Conservation (phyloP, 2,113 vertebrate genomes). For the Gnathonemus longibarbis region DNA sequence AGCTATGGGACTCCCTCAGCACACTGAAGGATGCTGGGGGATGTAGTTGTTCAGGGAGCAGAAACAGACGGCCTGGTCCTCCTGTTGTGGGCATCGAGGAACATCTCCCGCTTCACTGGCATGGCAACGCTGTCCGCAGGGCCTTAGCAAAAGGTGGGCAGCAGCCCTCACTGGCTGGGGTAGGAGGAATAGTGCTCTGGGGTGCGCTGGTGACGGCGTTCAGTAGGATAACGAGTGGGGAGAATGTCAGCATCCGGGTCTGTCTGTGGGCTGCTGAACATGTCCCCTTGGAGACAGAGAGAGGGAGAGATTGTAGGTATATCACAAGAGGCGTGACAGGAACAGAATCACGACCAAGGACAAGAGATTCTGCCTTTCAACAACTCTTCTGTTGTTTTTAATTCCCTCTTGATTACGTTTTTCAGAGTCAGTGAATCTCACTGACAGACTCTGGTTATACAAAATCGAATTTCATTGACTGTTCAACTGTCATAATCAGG, state of each 20-base stretch:
- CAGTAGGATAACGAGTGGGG: conserved; percentile 39
- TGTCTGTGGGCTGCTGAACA: conserved; percentile 28
- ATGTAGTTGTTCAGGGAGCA: not conserved
- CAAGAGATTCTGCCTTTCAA: not conserved
- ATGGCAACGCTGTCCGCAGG: no score
- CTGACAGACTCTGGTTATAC: not conserved
- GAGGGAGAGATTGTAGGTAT: not conserved
- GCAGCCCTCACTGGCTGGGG: conserved; percentile 36
- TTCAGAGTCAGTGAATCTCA: not conserved
- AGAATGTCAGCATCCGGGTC: conserved; percentile 50
- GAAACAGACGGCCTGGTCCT: not conserved
- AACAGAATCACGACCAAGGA: not conserved
- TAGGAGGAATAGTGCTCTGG: conserved; percentile 36
- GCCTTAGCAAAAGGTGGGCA: not conserved
- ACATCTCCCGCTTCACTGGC: not conserved
- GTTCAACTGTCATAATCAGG: not conserved
- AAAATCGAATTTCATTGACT: not conserved
- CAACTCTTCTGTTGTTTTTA: not conserved
- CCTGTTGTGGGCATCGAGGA: not conserved
- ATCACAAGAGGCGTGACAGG: no score
- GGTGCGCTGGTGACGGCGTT: conserved; percentile 36
- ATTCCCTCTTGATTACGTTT: not conserved
- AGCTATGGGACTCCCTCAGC: not conserved
- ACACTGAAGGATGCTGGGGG: conserved; percentile 9
- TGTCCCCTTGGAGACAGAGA: conserved; percentile 44